Percentiles rank a stretch among this genome's conserved stretches.
phyloP scores from a whole-genome alignment of 2,888 invertebrate species.

The Hanleya hanleyi region DNA sequence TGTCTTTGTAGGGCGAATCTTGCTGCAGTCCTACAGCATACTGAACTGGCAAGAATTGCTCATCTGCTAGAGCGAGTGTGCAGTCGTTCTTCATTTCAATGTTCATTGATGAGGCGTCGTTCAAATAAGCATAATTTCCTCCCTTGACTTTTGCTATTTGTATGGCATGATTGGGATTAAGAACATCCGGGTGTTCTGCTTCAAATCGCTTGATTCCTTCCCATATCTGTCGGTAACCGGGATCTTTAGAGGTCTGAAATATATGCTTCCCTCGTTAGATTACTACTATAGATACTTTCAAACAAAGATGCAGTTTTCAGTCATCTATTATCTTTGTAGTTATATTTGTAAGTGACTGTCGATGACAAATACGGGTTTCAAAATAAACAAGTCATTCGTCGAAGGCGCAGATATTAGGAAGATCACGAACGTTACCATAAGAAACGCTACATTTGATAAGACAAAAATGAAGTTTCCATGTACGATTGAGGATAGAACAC shows the following conservation, averaged over 20 bases:
- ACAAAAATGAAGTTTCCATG: too few species aligned
- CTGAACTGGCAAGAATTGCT: slow-evolving; percentile 21
- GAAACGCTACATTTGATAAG: too few species aligned
- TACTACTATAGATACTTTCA: too few species aligned
- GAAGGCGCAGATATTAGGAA: too few species aligned
- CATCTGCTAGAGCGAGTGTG: slow-evolving; percentile 10
- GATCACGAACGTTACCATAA: too few species aligned
- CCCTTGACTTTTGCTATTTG: slow-evolving; percentile 46
- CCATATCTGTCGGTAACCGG: slow-evolving; percentile 43
- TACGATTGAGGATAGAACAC: too few species aligned
- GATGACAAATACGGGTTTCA: too few species aligned
- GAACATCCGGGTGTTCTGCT: slow-evolving; percentile 44
- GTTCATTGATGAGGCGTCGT: slow-evolving; percentile 19
- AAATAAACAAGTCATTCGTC: too few species aligned
- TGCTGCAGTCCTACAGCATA: slow-evolving; percentile 24
- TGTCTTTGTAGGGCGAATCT: slow-evolving; percentile 13
- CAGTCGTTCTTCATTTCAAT: slow-evolving; percentile 6
- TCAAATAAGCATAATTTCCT: slow-evolving; percentile 23
- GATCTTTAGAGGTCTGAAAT: slow-evolving; percentile 44
- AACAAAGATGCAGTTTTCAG: too few species aligned
- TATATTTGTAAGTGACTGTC: too few species aligned
- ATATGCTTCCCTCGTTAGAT: too few species aligned
- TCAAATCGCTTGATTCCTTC: slow-evolving; percentile 44
- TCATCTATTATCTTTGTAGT: too few species aligned
- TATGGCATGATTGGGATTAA: slow-evolving; percentile 31